These are phyloP conservation scores for Euclidia mi DNA, from an alignment of 2,888 invertebrate genomes.

Conservation along the genomic window DNA sequence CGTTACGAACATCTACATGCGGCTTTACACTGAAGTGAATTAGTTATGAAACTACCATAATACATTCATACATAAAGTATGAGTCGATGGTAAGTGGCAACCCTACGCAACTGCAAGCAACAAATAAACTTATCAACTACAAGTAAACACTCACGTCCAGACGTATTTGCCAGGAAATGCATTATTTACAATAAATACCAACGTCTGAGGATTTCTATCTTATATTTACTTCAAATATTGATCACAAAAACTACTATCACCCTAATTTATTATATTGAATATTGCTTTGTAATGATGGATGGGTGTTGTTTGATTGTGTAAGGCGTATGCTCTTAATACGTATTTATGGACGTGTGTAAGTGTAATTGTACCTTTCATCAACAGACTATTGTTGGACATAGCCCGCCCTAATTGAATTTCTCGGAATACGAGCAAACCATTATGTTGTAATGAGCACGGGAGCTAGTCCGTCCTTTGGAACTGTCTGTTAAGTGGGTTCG, in stretches of 20 bases:
- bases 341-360: slow-evolving; percentile 2
- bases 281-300: too few species aligned
- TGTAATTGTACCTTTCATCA: slow-evolving; percentile 20
- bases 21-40: too few species aligned
- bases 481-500: not conserved
- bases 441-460: slow-evolving; percentile 1
- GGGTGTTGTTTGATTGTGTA: slow-evolving; percentile 4
- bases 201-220: slow-evolving; percentile 28
- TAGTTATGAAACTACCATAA: too few species aligned
- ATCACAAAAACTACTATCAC: slow-evolving; percentile 10
- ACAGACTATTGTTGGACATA: slow-evolving; percentile 14
- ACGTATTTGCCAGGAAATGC: slow-evolving; percentile 44
- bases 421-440: slow-evolving; percentile 12
- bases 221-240: slow-evolving; percentile 25
- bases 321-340: not conserved
- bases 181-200: slow-evolving; percentile 47
- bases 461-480: not conserved
- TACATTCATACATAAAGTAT: too few species aligned
- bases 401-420: slow-evolving; percentile 12
- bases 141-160: slow-evolving; percentile 14
- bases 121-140: slow-evolving; percentile 19
- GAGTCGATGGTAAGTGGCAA: too few species aligned
- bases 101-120: slow-evolving; percentile 21
- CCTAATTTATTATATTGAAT: too few species aligned
- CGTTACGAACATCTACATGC: too few species aligned